Conservation (phyloP, 2,113 vertebrate species). For the Xerus inauris region DNA sequence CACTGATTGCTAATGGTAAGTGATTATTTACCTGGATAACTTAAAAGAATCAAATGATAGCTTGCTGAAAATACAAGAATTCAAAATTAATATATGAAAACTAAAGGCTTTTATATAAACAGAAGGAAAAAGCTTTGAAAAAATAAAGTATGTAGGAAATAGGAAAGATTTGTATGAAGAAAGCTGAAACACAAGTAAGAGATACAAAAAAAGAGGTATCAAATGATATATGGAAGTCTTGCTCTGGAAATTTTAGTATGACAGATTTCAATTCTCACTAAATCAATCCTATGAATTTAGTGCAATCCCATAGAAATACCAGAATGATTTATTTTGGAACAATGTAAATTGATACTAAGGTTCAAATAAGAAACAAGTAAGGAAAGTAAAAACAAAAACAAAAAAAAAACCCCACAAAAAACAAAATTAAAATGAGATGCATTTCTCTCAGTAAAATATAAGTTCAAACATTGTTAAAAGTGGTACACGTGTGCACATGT, state of each 20-base stretch:
- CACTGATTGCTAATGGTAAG: neutral
- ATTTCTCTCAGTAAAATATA: neutral
- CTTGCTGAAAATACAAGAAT: neutral
- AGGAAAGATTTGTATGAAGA: neutral
- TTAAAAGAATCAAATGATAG: neutral
- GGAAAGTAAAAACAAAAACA: too few species aligned
- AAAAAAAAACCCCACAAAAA: neutral
- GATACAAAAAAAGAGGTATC: neutral
- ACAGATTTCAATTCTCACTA: neutral
- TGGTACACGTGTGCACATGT: neutral
- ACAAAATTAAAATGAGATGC: neutral
- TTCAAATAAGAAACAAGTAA: slow-evolving; percentile 8
- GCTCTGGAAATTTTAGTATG: neutral
- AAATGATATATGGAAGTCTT: neutral
- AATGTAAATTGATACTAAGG: slow-evolving; percentile 16
- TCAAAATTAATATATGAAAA: neutral
- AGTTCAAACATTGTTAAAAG: neutral
- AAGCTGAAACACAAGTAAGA: neutral
- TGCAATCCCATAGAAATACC: slow-evolving; percentile 18
- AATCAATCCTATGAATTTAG: neutral
- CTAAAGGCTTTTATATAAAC: neutral
- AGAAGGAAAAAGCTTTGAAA: neutral
- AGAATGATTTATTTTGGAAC: neutral
- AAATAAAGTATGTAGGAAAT: neutral
- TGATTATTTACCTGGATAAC: neutral